Conservation (phyloP, 1,140 invertebrate genomes). For the Megalonaias nervosa region DNA sequence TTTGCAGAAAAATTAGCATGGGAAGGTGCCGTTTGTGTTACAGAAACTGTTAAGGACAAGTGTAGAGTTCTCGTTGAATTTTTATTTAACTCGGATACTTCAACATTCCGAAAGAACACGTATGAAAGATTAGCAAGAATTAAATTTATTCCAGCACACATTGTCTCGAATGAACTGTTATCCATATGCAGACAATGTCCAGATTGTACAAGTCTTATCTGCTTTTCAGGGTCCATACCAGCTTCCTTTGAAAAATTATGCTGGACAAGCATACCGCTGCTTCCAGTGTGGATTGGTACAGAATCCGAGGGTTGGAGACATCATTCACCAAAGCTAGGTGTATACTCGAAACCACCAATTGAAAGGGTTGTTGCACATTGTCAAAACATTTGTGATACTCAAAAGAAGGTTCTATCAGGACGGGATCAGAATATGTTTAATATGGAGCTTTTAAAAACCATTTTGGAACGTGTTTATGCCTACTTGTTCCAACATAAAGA, state of each 20-base stretch:
- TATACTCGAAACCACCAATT: no score
- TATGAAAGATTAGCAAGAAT: background rate
- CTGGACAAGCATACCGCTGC: slow-evolving; percentile 2
- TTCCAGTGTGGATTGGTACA: background rate
- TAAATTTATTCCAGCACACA: slow-evolving; percentile 6
- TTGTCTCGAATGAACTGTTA: background rate
- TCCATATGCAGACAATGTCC: background rate
- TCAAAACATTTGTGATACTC: no score
- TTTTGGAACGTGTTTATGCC: no score
- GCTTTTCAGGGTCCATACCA: slow-evolving; percentile 4
- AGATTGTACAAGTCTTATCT: background rate
- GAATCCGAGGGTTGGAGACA: no score
- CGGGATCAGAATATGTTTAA: no score
- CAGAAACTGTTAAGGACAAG: background rate
- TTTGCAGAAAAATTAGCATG: slow-evolving; percentile 15
- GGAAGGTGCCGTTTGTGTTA: background rate
- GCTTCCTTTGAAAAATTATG: background rate
- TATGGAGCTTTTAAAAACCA: no score
- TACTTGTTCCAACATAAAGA: no score
- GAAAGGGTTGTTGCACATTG: no score
- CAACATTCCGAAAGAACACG: background rate
- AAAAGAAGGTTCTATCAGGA: no score
- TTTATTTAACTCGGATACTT: background rate
- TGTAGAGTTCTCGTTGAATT: background rate
- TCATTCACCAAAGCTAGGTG: no score